phyloP scores from a whole-genome alignment of 2,113 vertebrate species.

The Colossoma macropomum region DNA sequence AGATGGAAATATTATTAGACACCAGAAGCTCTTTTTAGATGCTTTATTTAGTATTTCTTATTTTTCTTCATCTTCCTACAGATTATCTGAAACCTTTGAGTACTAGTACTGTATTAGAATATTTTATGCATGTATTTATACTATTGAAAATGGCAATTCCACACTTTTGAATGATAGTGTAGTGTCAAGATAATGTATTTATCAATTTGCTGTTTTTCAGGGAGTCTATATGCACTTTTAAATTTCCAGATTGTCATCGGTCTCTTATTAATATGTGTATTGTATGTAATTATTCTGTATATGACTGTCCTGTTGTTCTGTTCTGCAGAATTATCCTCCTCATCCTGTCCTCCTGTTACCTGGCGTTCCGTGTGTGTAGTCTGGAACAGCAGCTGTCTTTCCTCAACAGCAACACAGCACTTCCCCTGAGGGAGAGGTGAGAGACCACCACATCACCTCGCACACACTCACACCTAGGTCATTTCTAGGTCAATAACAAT shows the following conservation, averaged over 20 bases:
- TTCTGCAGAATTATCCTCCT: conserved; percentile 83
- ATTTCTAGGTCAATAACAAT: not conserved
- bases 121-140: too few relatives aligned
- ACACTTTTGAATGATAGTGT: not conserved
- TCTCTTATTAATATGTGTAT: not conserved
- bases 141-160: too few relatives aligned
- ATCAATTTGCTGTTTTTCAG: not conserved
- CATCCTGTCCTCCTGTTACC: conserved; percentile 89
- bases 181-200: not conserved
- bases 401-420: conserved; percentile 75
- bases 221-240: not conserved
- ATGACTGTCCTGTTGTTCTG: not conserved
- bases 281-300: not conserved
- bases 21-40: too few relatives aligned
- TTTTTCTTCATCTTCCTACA: too few relatives aligned
- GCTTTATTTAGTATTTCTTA: too few relatives aligned
- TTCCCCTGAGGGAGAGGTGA: conserved; percentile 78
- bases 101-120: too few relatives aligned
- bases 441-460: conserved; percentile 48
- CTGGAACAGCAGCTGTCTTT: conserved; percentile 91
- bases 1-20: too few relatives aligned
- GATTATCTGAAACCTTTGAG: too few relatives aligned
- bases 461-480: not conserved
- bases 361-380: conserved; percentile 91
- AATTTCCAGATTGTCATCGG: not conserved